Evolutionary conservation across 1,140 invertebrate genomes (phyloP), one percentile per base, ranked within the genome.

Genomic region (Amphibalanus amphitrite): DNA sequence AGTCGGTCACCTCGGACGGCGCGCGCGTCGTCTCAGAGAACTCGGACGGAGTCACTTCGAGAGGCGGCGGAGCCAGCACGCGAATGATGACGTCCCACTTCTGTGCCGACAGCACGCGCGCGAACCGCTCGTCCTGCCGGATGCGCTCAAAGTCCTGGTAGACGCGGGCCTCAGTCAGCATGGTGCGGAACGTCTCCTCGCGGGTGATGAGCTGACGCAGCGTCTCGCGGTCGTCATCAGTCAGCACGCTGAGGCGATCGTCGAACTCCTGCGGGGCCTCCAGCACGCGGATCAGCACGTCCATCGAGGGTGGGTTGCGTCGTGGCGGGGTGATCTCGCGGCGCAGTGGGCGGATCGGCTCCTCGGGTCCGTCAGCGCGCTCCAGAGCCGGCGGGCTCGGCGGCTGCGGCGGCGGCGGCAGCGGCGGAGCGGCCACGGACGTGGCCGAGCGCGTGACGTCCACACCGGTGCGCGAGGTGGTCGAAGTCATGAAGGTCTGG

Each of bases 81-180:
- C 92, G 83, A 47, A 95, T 93, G 71, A 95, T 94, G 20, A 95
- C 90, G 77, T 95, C 91, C 93, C 93, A 95, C 75, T 92, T 93
- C 30, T 88, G 86, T 0, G 91, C 89, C 69, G 90, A 85, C 79
- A 92, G 94, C 0, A 93, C 82, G 69, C 85, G 87, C 59, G 88
- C 86, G 78, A 92, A 75, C 64, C 89, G 81, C 20, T 85, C 84
- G 79, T 94, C 86, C 65, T 87, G 86, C 17, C 90, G 86, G 30
- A 95, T 90, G 20, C 89, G 80, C 76, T 91, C 88, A 80, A 89
- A 95, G 78, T 95, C 92, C 79, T 95, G 92, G 25, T 87, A 85
- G 0, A 91, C 89, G 0, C 87, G 86, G 0, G 91, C 91, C 75
- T 91, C 86, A 0, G 90, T 91, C 0, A 96, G 81, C 73, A 93